phyloP scores from a whole-genome alignment of 2,113 vertebrate species.

The Psophia crepitans region DNA sequence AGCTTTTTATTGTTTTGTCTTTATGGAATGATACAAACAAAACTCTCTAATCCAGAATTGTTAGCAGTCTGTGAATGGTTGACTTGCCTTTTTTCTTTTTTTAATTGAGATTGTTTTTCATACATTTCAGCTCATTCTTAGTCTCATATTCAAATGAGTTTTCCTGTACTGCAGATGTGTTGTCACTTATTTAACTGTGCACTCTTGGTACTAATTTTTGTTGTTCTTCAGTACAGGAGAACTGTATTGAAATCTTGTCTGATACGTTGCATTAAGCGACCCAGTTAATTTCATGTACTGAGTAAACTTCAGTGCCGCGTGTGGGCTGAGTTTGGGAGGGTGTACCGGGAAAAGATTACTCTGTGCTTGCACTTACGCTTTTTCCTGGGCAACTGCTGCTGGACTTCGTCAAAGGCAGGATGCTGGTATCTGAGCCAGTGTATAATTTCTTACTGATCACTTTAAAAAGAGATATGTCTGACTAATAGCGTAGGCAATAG shows the following conservation, averaged over 20 bases:
- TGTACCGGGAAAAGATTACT: background rate
- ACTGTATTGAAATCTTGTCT: background rate
- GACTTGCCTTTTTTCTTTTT: background rate
- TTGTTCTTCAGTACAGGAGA: background rate
- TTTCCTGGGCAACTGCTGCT: background rate
- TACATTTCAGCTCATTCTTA: background rate
- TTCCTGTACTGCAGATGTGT: background rate
- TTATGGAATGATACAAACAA: background rate
- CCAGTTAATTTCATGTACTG: background rate
- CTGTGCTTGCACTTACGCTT: background rate
- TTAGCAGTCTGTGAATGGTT: background rate
- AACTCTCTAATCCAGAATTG: background rate
- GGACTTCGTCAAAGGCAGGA: background rate
- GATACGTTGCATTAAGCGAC: background rate
- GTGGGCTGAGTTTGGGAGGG: fast-evolving
- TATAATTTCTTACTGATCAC: background rate
- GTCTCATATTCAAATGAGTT: background rate
- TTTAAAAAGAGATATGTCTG: background rate
- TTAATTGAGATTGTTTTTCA: background rate
- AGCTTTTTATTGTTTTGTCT: background rate
- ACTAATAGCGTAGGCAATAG: background rate
- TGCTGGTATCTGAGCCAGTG: background rate
- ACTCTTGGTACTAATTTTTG: background rate
- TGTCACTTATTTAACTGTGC: background rate
- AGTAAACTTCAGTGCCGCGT: background rate